These are phyloP conservation scores for Zaprionus africanus DNA, from an alignment of 1,140 invertebrate genomes.

Conservation along the genomic window DNA sequence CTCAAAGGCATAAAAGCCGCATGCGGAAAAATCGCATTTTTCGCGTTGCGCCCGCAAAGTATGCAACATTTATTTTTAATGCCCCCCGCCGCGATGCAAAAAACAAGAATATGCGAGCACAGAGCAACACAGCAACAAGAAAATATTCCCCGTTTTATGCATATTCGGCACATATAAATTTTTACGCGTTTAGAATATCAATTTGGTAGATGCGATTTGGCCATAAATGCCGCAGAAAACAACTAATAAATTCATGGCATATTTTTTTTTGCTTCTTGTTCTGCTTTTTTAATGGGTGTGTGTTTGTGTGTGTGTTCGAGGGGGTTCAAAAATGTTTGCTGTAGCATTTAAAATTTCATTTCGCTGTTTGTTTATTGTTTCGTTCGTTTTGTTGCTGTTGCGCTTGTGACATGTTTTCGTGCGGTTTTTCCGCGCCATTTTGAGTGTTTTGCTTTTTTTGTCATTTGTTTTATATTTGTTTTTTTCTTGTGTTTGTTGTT, in stretches of 20 bases:
- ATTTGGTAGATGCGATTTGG: constrained; percentile 78
- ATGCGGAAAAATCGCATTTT: constrained; percentile 52
- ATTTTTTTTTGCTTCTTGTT: constrained; percentile 34
- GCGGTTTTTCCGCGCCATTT: constrained; percentile 61
- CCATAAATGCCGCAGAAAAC: constrained; percentile 57
- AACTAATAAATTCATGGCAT: constrained; percentile 71
- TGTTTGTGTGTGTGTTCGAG: background rate
- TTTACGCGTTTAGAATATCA: constrained; percentile 81
- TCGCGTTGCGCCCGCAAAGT: constrained; percentile 67
- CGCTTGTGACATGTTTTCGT: constrained; percentile 76
- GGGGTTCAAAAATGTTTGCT: constrained; percentile 25
- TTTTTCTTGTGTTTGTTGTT: constrained; percentile 27
- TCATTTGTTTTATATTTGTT: constrained; percentile 29
- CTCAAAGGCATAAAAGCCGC: constrained; percentile 57
- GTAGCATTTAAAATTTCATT: constrained; percentile 46
- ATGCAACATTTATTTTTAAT: constrained; percentile 78
- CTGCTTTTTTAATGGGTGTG: constrained; percentile 2
- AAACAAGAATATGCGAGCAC: constrained; percentile 12
- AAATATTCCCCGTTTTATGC: constrained; percentile 39
- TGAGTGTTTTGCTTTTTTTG: constrained; percentile 32
- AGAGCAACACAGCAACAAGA: constrained; percentile 12
- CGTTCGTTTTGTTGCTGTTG: constrained; percentile 30
- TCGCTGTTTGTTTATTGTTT: constrained; percentile 45
- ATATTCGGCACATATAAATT: constrained; percentile 62
- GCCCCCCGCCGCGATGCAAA: background rate